Conservation (phyloP, 2,888 invertebrate genomes). For the Branchellion lobata region DNA sequence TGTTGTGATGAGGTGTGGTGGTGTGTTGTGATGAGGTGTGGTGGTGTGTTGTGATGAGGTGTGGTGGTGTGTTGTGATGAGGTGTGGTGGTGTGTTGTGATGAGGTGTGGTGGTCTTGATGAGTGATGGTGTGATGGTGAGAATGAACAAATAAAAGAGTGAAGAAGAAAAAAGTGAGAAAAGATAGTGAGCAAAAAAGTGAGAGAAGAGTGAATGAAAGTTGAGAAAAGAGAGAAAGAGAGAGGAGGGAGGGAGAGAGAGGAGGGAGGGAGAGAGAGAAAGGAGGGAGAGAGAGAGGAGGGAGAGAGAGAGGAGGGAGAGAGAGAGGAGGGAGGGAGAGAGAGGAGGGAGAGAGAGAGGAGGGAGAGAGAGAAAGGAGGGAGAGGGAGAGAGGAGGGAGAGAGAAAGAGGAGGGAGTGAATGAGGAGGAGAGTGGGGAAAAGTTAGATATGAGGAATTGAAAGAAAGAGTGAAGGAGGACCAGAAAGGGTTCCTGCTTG, state of each 20-base stretch:
- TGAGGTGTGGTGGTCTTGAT: no score
- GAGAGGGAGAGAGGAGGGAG: not conserved
- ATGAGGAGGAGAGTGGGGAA: not conserved
- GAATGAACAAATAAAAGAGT: not conserved
- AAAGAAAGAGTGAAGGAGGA: conserved; percentile 48
- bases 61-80: no score
- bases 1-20: no score
- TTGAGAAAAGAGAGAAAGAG: not conserved
- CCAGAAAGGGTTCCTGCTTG: conserved; percentile 75
- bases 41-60: no score
- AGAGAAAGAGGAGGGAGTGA: not conserved
- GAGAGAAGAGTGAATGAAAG: not conserved
- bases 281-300: not conserved
- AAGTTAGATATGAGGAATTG: not conserved
- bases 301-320: not conserved
- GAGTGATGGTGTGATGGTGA: conserved; percentile 8
- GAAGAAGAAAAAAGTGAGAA: not conserved
- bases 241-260: not conserved
- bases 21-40: no score
- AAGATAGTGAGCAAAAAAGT: not conserved
- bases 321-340: not conserved
- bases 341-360: not conserved
- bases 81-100: no score
- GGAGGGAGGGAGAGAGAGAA: not conserved
- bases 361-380: not conserved